Evolutionary conservation across 2,113 vertebrate species (phyloP).

Genomic region (Spermophilus dauricus): DNA sequence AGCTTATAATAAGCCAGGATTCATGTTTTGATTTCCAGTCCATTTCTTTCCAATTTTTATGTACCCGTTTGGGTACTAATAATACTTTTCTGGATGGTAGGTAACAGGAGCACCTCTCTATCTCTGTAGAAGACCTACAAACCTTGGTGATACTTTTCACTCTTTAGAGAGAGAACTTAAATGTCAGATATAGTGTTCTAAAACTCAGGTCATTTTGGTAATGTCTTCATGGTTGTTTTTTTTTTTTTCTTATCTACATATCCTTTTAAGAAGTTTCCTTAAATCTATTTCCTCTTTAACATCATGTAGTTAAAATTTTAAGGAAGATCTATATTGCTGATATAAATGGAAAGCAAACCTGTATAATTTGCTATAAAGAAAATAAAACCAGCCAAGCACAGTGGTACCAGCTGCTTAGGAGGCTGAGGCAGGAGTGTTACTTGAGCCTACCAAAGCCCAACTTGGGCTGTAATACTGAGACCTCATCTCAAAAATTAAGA

Average conservation of each 20-base stretch:
- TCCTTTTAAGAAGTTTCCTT: constrained; percentile 20
- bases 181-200: neutral
- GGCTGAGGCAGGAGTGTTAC: neutral
- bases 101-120: neutral
- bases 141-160: neutral
- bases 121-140: neutral
- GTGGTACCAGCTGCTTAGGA: neutral
- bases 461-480: neutral
- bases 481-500: neutral
- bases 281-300: constrained; percentile 40
- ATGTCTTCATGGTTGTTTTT: neutral
- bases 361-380: neutral
- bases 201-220: constrained; percentile 3
- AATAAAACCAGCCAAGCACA: neutral
- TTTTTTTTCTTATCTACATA: neutral
- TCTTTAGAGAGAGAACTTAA: constrained; percentile 26
- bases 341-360: constrained; percentile 25
- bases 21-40: neutral
- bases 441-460: neutral
- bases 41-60: neutral
- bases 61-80: neutral
- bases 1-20: neutral
- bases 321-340: neutral
- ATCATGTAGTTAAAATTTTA: neutral
- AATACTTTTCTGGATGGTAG: neutral